Evolutionary conservation across 2,888 invertebrate genomes (phyloP).

Genomic region (Craniophora ligustri): DNA sequence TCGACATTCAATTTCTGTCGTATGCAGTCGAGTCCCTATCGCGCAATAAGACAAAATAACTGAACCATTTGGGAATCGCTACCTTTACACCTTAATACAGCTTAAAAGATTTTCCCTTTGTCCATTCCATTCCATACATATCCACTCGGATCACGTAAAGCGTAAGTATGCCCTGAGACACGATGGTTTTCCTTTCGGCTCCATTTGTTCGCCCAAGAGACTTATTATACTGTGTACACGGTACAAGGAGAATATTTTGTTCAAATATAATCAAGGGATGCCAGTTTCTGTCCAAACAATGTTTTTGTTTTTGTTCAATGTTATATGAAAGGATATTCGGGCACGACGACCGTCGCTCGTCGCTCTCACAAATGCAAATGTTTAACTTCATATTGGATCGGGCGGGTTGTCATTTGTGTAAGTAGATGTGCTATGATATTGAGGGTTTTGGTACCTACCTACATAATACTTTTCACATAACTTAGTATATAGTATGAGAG

Average conservation of each 20-base stretch:
- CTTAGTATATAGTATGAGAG: slow-evolving; percentile 18
- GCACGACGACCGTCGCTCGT: slow-evolving; percentile 60
- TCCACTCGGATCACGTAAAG: slow-evolving; percentile 81
- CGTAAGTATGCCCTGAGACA: slow-evolving; percentile 70
- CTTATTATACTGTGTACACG: slow-evolving; percentile 86
- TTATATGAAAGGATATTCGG: slow-evolving; percentile 73
- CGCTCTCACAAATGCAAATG: slow-evolving; percentile 77
- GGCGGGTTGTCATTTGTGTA: slow-evolving; percentile 65
- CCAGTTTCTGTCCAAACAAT: slow-evolving; percentile 78
- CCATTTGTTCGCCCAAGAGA: slow-evolving; percentile 85
- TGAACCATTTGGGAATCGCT: slow-evolving; percentile 77
- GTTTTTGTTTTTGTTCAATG: slow-evolving; percentile 81
- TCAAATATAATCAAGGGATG: slow-evolving; percentile 87
- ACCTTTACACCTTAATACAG: slow-evolving; percentile 82
- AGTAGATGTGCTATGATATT: slow-evolving; percentile 57
- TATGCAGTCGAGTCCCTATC: slow-evolving; percentile 63
- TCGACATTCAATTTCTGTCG: slow-evolving; percentile 77
- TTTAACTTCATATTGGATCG: slow-evolving; percentile 81
- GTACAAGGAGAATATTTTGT: slow-evolving; percentile 83
- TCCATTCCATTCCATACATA: slow-evolving; percentile 77
- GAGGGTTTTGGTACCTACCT: slow-evolving; percentile 50
- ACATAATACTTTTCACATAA: slow-evolving; percentile 30
- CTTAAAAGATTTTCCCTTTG: slow-evolving; percentile 83
- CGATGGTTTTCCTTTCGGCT: slow-evolving; percentile 84
- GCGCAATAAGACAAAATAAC: slow-evolving; percentile 80